These are phyloP conservation scores for Catonia carolina DNA, from an alignment of 2,888 invertebrate species.

Conservation along the genomic window DNA sequence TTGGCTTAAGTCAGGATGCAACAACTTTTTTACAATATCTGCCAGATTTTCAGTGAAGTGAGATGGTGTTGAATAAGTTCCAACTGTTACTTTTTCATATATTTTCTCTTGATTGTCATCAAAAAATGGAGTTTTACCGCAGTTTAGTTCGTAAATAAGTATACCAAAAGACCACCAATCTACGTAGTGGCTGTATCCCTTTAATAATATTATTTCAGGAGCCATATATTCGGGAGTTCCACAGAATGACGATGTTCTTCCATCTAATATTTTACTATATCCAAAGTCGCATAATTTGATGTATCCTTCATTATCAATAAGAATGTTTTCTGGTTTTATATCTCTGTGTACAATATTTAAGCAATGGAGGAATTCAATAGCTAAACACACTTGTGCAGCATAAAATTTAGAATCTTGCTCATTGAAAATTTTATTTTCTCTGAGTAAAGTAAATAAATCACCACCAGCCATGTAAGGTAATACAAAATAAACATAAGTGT, in stretches of 20 bases:
- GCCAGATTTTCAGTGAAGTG: constrained; percentile 75
- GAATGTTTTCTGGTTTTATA: constrained; percentile 85
- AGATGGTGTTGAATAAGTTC: constrained; percentile 78
- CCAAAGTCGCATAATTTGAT: constrained; percentile 85
- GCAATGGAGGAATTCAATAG: constrained; percentile 84
- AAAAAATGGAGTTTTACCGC: constrained; percentile 78
- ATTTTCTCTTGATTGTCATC: constrained; percentile 59
- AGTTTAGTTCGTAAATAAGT: constrained; percentile 80
- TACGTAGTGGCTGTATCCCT: constrained; percentile 85
- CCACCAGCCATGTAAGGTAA: constrained; percentile 84
- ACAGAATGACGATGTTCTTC: constrained; percentile 50
- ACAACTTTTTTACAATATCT: constrained; percentile 72
- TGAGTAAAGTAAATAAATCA: constrained; percentile 76
- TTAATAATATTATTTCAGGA: constrained; percentile 66
- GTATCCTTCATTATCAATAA: constrained; percentile 69
- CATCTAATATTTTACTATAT: constrained; percentile 68
- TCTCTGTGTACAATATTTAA: constrained; percentile 83
- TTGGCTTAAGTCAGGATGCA: constrained; percentile 73
- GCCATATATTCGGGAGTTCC: constrained; percentile 57
- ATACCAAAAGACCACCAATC: constrained; percentile 97
- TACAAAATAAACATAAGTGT: constrained; percentile 58
- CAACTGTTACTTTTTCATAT: constrained; percentile 88
- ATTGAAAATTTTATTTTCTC: constrained; percentile 53
- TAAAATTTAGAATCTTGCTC: constrained; percentile 74
- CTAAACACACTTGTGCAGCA: constrained; percentile 84